Percentiles rank a stretch among this genome's conserved stretches.
Conservation (phyloP, 2,797 vertebrate species). For the Spondyliosoma cantharus region DNA sequence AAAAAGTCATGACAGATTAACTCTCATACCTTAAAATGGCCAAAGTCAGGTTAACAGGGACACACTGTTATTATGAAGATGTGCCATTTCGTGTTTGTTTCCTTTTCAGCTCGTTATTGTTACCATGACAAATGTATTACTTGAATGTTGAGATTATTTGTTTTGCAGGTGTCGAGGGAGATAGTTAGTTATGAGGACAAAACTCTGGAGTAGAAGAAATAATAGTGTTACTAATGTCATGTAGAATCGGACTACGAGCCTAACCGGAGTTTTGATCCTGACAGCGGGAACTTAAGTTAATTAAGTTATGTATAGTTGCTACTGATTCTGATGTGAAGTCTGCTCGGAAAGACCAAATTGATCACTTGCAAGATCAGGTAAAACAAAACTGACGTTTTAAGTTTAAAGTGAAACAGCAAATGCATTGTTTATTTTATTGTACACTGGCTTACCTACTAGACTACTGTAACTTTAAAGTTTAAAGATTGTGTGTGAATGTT, state of each 20-base stretch:
- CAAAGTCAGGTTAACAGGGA: conserved; percentile 73
- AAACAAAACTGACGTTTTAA: conserved; percentile 79
- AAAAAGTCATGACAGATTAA: conserved; percentile 50
- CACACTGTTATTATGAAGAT: conserved; percentile 67
- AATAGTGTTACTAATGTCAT: conserved; percentile 66
- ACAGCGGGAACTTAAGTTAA: conserved; percentile 57
- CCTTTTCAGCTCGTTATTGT: conserved; percentile 64
- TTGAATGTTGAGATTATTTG: conserved; percentile 82
- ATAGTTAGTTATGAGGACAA: conserved; percentile 62
- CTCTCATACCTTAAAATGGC: conserved; percentile 67
- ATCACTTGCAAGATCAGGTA: conserved; percentile 95
- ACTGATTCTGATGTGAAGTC: conserved; percentile 82
- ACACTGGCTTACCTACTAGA: conserved; percentile 99
- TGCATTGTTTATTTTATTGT: conserved; percentile 94
- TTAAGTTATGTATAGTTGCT: conserved; percentile 76
- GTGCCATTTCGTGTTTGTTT: conserved; percentile 77
- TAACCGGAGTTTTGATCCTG: conserved; percentile 65
- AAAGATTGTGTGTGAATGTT: conserved; percentile 88
- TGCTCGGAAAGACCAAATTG: conserved; percentile 88
- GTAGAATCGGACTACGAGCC: conserved; percentile 69
- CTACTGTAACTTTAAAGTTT: conserved; percentile 97
- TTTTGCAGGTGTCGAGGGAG: conserved; percentile 70
- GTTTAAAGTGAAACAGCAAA: conserved; percentile 85
- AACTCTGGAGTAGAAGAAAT: conserved; percentile 74
- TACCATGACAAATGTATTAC: conserved; percentile 81